A percentile compares a stretch with the other conserved stretches of the same genome.
Evolutionary conservation across 2,113 vertebrate genomes (phyloP).

Genomic region (Tachysurus fulvidraco): DNA sequence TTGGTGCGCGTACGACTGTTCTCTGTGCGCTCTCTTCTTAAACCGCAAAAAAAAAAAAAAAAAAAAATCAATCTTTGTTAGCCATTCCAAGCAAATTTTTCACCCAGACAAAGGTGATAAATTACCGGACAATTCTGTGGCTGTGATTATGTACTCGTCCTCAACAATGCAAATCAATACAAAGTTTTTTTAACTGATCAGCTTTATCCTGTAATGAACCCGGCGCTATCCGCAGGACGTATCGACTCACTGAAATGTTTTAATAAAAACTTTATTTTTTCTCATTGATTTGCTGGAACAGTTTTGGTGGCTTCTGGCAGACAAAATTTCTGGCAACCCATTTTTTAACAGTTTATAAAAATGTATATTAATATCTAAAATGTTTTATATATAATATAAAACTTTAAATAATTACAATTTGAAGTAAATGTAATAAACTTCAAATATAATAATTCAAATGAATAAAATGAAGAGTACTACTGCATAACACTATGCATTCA

Average conservation of each 20-base stretch:
- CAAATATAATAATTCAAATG: background rate
- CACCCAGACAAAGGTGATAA: background rate
- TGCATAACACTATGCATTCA: background rate
- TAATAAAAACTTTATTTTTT: background rate
- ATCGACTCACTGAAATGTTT: background rate
- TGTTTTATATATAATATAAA: background rate
- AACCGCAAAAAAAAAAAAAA: background rate
- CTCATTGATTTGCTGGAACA: background rate
- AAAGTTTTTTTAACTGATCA: background rate
- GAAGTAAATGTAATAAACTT: background rate
- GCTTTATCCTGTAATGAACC: background rate
- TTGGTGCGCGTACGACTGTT: constrained; percentile 84
- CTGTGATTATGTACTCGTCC: background rate
- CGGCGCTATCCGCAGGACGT: background rate
- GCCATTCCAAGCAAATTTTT: no score
- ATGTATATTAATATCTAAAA: background rate
- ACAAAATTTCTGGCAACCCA: background rate
- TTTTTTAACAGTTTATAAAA: background rate
- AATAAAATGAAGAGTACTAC: background rate
- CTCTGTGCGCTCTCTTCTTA: constrained; percentile 81
- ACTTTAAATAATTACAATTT: background rate
- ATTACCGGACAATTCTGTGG: no score
- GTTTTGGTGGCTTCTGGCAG: background rate
- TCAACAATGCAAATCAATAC: background rate
- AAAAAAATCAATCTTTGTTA: no score